Conservation (phyloP, 2,113 vertebrate genomes). For the Podocnemis expansa region DNA sequence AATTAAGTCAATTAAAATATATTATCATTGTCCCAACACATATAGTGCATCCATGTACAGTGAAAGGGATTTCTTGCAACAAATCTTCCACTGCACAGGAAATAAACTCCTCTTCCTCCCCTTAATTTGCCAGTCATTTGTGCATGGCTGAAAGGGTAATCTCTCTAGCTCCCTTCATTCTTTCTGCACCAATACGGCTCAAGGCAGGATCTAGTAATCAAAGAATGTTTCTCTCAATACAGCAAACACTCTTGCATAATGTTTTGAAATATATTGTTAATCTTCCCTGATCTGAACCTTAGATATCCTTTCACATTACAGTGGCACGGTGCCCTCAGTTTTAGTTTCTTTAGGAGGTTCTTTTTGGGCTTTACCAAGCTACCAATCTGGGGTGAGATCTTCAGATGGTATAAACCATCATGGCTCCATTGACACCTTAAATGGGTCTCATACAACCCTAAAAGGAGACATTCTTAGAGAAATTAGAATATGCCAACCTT, state of each 20-base stretch:
- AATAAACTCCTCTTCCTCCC: neutral
- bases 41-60: neutral
- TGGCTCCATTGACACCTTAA: neutral
- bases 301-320: neutral
- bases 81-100: neutral
- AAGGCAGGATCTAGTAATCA: neutral
- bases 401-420: neutral
- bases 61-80: neutral
- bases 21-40: neutral
- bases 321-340: neutral
- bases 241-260: neutral
- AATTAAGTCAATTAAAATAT: neutral
- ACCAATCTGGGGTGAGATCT: neutral
- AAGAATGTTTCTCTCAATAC: neutral
- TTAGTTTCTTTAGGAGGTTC: neutral
- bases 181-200: neutral
- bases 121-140: neutral
- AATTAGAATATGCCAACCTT: neutral
- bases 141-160: neutral
- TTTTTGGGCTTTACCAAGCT: neutral
- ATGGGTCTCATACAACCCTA: neutral
- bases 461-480: neutral
- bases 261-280: fast-evolving
- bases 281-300: neutral
- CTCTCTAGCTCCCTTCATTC: neutral